Evolutionary conservation across 1,140 invertebrate genomes (phyloP), one percentile per base, ranked within the genome.

Genomic region (Ylistrum balloti): DNA sequence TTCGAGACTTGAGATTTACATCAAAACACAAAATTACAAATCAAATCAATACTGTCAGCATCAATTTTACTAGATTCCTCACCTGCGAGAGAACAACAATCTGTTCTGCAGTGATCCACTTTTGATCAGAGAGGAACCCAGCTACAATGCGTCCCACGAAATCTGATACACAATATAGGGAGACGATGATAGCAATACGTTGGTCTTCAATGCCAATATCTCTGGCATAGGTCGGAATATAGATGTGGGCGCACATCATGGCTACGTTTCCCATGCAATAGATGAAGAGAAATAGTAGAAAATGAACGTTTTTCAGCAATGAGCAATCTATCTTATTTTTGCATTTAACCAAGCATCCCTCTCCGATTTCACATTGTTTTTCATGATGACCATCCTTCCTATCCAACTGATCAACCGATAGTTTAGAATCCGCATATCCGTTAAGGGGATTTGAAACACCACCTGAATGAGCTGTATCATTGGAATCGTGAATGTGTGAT

Each of bases 51-150:
- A 38, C 13, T 38, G n/a, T n/a, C 35, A 7, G 35, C 13, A 38
- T 38, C 13, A 13, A 38, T 38, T 38, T 38, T 5, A 38, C 13
- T 38, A 38, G 35, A 38, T 38, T 7, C 35, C 45, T 22, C 20
- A 48, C 45, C 45, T 48, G 45, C 20, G 45, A 48, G 22, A 48
- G 13, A 48, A 17, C 11, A 48, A 48, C 45, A 48, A 48, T 22
- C 2, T 48, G 45, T 5, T 48, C 45, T 20, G 45, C 45, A 48
- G 45, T 48, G 45, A 48, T 48, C 20, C 45, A 20, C n/a, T n/a
- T n/a, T n/a, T 38, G 86, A 34, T 93, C 93, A 10, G 90, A 87
- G 0, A 93, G 56, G 35, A 88, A 92, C 20, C 92, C 92, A 10
- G 56, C 41, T 34, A n/a, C 9, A 38, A 93, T 86, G 13, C 90